Evolutionary conservation across 2,113 vertebrate species (phyloP).

Genomic region (Odocoileus virginianus): DNA sequence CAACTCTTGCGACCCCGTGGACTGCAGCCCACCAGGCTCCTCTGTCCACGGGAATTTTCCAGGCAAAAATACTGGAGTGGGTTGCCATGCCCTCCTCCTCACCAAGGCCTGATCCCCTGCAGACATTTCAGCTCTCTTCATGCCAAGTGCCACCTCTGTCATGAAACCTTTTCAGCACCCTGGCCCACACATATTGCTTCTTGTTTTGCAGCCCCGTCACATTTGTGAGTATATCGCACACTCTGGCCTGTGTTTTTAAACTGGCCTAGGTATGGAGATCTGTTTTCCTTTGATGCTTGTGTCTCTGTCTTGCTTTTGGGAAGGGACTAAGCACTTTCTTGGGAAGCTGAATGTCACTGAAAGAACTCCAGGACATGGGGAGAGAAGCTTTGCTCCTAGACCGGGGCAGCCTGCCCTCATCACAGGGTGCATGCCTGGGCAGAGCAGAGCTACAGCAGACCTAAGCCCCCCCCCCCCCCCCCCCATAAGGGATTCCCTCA

Average conservation of each 20-base stretch:
- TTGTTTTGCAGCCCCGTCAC: neutral
- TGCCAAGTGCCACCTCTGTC: neutral
- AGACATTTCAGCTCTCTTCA: neutral
- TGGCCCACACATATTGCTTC: neutral
- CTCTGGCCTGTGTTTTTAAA: neutral
- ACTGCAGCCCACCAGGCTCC: neutral
- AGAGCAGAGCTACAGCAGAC: neutral
- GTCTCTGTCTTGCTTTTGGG: neutral
- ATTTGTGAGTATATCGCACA: neutral
- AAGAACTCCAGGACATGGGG: neutral
- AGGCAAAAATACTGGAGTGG: neutral
- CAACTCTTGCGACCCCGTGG: neutral
- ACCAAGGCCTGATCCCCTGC: neutral
- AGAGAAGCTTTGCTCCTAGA: neutral
- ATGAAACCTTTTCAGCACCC: neutral
- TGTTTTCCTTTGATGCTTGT: neutral
- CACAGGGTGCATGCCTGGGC: too few species aligned
- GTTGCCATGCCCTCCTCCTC: neutral
- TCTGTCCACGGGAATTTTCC: neutral
- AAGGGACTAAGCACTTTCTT: neutral
- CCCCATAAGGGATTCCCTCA: neutral
- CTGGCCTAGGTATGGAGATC: neutral
- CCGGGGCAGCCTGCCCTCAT: neutral
- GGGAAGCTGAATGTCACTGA: neutral
- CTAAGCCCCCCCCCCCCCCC: fast-evolving